Conservation (phyloP, 1,140 invertebrate genomes). For the Drosophila auraria region DNA sequence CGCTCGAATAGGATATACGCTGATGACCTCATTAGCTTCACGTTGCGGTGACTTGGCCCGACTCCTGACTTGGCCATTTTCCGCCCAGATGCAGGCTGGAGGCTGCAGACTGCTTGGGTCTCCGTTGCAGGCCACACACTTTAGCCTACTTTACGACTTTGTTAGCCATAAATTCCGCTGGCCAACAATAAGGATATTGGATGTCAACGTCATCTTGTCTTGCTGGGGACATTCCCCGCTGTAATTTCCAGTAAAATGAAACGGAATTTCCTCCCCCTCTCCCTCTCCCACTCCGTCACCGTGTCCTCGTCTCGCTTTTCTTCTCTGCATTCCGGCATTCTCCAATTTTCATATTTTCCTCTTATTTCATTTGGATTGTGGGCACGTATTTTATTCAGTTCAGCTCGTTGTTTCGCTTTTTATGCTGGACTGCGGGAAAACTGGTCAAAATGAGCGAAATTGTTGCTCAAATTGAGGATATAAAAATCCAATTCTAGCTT, state of each 20-base stretch:
- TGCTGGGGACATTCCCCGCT: constrained; percentile 32
- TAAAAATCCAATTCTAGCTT: constrained; percentile 11
- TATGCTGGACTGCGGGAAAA: constrained; percentile 27
- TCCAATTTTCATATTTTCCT: constrained; percentile 72
- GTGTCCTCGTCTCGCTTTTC: constrained; percentile 14
- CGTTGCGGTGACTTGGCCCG: constrained; percentile 30
- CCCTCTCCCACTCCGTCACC: constrained; percentile 1
- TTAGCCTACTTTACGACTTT: constrained; percentile 74
- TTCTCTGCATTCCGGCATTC: constrained; percentile 51
- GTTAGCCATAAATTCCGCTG: constrained; percentile 74
- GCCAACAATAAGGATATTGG: constrained; percentile 81
- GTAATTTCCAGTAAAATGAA: constrained; percentile 63
- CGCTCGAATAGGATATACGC: constrained; percentile 11
- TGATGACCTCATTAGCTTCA: constrained; percentile 57
- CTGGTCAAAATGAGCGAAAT: constrained; percentile 62
- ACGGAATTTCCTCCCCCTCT: constrained; percentile 42
- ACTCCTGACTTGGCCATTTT: constrained; percentile 48
- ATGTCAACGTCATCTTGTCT: constrained; percentile 74
- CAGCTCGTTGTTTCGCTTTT: constrained; percentile 40
- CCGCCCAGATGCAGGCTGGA: constrained; percentile 49
- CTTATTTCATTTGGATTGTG: constrained; percentile 51
- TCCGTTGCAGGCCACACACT: constrained; percentile 42
- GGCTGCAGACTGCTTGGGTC: constrained; percentile 8
- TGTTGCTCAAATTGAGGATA: constrained; percentile 43
- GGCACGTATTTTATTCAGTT: constrained; percentile 67